These are phyloP conservation scores for Ectemnius cavifrons DNA, from an alignment of 2,888 invertebrate species.

Conservation along the genomic window DNA sequence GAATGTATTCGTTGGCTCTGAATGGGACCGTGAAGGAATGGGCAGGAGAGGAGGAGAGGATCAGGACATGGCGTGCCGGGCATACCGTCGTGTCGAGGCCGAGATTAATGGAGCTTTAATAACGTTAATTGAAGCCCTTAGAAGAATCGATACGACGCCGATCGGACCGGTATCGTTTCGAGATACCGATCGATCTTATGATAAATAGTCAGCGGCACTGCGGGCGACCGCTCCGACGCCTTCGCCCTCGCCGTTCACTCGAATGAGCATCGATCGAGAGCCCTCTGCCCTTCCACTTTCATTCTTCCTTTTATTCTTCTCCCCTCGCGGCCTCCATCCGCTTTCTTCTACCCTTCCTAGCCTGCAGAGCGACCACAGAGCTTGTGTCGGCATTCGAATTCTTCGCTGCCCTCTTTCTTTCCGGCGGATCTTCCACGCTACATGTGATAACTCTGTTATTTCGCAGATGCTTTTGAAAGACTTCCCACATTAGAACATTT, in stretches of 20 bases:
- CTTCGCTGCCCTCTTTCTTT: not conserved
- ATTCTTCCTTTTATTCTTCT: constrained; percentile 45
- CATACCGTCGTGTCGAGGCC: constrained; percentile 68
- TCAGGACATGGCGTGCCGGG: constrained; percentile 65
- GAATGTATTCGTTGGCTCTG: constrained; percentile 40
- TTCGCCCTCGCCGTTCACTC: constrained; percentile 51
- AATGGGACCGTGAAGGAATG: constrained; percentile 33
- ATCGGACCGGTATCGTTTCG: constrained; percentile 71
- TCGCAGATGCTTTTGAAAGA: too few relatives aligned
- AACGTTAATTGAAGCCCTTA: constrained; percentile 77
- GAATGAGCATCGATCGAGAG: constrained; percentile 49
- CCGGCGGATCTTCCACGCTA: too few relatives aligned
- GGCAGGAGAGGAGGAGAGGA: constrained; percentile 48
- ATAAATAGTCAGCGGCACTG: constrained; percentile 77
- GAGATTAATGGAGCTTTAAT: constrained; percentile 77
- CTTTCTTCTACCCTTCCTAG: constrained; percentile 34
- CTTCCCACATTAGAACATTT: too few relatives aligned
- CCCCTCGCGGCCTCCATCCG: constrained; percentile 11
- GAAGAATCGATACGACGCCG: constrained; percentile 75
- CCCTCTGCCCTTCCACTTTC: constrained; percentile 49
- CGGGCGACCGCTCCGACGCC: constrained; percentile 75
- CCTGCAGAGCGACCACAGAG: constrained; percentile 19
- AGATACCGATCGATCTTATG: constrained; percentile 77
- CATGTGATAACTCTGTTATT: too few relatives aligned
- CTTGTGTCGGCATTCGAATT: not conserved